phyloP scores from a whole-genome alignment of 2,888 invertebrate genomes.

The Sphaerophoria rueppellii region DNA sequence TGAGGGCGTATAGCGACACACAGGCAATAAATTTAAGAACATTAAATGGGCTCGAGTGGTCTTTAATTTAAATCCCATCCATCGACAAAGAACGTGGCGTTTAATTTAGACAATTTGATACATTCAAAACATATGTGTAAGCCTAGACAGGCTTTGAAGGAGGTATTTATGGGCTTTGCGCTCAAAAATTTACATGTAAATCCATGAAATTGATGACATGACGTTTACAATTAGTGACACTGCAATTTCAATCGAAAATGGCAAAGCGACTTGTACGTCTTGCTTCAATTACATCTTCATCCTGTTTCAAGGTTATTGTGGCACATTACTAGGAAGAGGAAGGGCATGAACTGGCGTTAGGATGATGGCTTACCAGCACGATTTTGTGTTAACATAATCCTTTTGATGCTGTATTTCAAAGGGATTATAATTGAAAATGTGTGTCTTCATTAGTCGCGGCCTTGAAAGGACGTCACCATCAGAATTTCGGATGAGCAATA shows the following conservation, averaged over 20 bases:
- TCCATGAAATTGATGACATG: constrained; percentile 31
- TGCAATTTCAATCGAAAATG: constrained; percentile 63
- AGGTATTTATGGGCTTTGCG: not conserved
- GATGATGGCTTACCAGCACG: too few relatives aligned
- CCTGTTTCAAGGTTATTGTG: not conserved
- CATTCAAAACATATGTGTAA: not conserved
- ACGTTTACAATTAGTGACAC: constrained; percentile 62
- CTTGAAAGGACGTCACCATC: too few relatives aligned
- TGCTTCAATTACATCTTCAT: constrained; percentile 49
- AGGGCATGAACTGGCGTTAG: too few relatives aligned
- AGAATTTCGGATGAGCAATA: too few relatives aligned
- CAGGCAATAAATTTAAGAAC: constrained; percentile 25
- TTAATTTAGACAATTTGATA: constrained; percentile 46
- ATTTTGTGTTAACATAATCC: too few relatives aligned
- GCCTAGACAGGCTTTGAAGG: not conserved
- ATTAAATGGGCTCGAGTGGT: constrained; percentile 53
- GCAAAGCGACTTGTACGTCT: constrained; percentile 27
- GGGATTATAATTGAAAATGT: too few relatives aligned
- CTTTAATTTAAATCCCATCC: constrained; percentile 44
- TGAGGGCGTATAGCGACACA: not conserved
- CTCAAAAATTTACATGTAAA: not conserved
- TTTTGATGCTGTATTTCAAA: too few relatives aligned
- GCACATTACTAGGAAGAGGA: too few relatives aligned
- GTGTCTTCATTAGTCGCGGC: too few relatives aligned
- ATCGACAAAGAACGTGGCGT: constrained; percentile 44